Evolutionary conservation across 2,113 vertebrate species (phyloP).

Genomic region (Leptosomus discolor): DNA sequence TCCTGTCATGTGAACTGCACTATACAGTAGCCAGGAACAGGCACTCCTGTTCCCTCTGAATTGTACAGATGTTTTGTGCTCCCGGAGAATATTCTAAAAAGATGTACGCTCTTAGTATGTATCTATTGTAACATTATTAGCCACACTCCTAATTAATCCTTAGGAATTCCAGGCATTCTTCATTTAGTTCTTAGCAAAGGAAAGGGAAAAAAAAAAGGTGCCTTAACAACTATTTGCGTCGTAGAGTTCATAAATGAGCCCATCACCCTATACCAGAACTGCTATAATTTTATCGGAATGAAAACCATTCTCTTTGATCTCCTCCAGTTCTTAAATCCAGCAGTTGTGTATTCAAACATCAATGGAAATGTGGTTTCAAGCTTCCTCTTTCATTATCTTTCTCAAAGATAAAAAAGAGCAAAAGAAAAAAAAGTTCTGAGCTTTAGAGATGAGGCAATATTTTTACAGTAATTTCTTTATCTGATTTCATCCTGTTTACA

Average conservation of each 20-base stretch:
- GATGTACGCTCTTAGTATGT: rapidly evolving
- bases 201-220: constrained; percentile 52
- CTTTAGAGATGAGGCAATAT: constrained; percentile 77
- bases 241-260: constrained; percentile 84
- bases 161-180: constrained; percentile 78
- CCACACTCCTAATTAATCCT: constrained; percentile 81
- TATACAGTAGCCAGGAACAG: background rate
- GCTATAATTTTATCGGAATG: constrained; percentile 85
- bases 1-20: background rate
- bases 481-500: constrained; percentile 79
- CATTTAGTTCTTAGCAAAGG: constrained; percentile 73
- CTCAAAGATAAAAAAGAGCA: constrained; percentile 86
- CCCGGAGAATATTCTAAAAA: background rate
- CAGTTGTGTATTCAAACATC: constrained; percentile 93
- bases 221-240: constrained; percentile 80
- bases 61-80: background rate
- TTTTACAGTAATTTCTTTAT: constrained; percentile 82
- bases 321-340: constrained; percentile 87
- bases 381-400: constrained; percentile 94
- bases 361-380: constrained; percentile 85
- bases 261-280: constrained; percentile 73
- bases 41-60: background rate
- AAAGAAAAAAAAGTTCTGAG: constrained; percentile 70
- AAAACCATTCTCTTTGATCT: constrained; percentile 89
- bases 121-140: constrained; percentile 76